Evolutionary conservation across 2,113 vertebrate genomes (phyloP).

Genomic region (Nerophis ophidion): DNA sequence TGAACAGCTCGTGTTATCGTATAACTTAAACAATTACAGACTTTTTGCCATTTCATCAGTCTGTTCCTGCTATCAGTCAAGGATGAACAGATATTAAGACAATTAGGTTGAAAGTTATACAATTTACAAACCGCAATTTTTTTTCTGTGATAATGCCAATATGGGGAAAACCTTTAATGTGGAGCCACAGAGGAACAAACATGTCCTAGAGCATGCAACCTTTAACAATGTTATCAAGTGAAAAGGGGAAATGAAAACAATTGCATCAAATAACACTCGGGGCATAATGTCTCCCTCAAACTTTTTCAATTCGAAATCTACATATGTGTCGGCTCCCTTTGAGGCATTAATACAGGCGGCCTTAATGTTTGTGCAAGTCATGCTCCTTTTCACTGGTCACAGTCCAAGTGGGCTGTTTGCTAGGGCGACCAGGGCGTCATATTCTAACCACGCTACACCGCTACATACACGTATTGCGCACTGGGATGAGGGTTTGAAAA

Average conservation of each 20-base stretch:
- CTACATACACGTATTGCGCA: not conserved
- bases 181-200: slow-evolving; percentile 39
- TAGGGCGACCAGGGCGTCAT: slow-evolving; percentile 45
- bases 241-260: slow-evolving; percentile 57
- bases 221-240: slow-evolving; percentile 48
- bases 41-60: no score
- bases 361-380: slow-evolving; percentile 58
- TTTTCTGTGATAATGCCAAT: slow-evolving; percentile 5
- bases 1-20: no score
- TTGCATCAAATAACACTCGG: slow-evolving; percentile 56
- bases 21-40: no score
- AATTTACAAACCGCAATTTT: not conserved
- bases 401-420: slow-evolving; percentile 46
- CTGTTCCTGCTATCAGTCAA: no score
- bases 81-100: no score
- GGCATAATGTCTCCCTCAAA: slow-evolving; percentile 43
- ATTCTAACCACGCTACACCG: slow-evolving; percentile 1
- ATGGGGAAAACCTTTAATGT: slow-evolving; percentile 5
- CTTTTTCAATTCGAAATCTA: slow-evolving; percentile 22
- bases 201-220: slow-evolving; percentile 25
- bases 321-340: slow-evolving; percentile 49
- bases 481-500: slow-evolving; percentile 5
- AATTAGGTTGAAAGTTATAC: no score
- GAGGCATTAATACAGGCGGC: slow-evolving; percentile 52
- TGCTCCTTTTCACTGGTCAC: slow-evolving; percentile 49